Evolutionary conservation across 1,140 invertebrate species (phyloP).

Genomic region (Anoplophora glabripennis): DNA sequence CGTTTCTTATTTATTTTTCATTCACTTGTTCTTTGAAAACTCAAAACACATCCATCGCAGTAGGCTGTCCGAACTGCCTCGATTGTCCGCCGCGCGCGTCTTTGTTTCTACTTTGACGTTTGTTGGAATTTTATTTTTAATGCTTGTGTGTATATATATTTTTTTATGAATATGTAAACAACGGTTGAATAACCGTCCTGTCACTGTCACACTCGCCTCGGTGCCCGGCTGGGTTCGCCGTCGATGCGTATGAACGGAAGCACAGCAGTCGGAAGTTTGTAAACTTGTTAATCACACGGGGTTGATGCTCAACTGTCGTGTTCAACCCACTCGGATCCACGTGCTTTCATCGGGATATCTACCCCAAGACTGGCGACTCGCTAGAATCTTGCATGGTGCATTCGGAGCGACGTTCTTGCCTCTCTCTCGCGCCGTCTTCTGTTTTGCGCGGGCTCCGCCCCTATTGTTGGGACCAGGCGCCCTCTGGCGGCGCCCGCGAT

Average conservation of each 20-base stretch:
- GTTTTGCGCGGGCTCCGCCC: slow-evolving; percentile 43
- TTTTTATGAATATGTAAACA: too few species aligned
- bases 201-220: background rate
- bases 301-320: slow-evolving; percentile 8
- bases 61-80: too few species aligned
- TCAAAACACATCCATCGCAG: background rate
- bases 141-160: too few species aligned
- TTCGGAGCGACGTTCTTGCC: slow-evolving; percentile 28
- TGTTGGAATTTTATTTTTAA: background rate
- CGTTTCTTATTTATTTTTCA: background rate
- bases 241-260: slow-evolving; percentile 3
- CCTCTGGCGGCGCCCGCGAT: slow-evolving; percentile 32
- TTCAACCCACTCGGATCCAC: slow-evolving; percentile 23
- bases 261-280: slow-evolving; percentile 16
- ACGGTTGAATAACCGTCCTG: too few species aligned
- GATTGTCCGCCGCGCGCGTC: too few species aligned
- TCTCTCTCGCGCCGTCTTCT: slow-evolving; percentile 35
- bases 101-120: too few species aligned
- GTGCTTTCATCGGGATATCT: slow-evolving; percentile 43
- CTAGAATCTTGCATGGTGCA: slow-evolving; percentile 38
- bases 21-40: slow-evolving; percentile 4
- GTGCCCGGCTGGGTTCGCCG: background rate
- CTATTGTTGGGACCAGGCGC: slow-evolving; percentile 44
- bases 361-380: slow-evolving; percentile 46
- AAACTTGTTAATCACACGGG: slow-evolving; percentile 15